Conservation (phyloP, 1,140 invertebrate species). For the Orchestia grillus region DNA sequence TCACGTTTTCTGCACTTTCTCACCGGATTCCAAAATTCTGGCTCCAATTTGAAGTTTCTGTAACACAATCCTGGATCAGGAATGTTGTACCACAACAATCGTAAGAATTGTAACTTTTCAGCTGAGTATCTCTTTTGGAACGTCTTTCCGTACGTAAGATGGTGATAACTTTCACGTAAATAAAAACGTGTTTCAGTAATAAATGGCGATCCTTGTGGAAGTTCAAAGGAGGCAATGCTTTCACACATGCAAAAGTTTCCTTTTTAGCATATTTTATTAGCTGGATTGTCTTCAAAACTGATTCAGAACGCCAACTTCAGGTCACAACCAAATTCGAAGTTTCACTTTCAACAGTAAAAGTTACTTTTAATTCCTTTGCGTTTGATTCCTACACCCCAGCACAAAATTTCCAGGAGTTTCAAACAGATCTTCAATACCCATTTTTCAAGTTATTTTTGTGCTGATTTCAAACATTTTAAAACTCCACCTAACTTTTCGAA, state of each 20-base stretch:
- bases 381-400: no score
- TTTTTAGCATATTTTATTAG: neutral
- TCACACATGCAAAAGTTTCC: neutral
- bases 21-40: neutral
- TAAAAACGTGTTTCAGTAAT: neutral
- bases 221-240: neutral
- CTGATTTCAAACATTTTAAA: no score
- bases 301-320: neutral
- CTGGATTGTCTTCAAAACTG: neutral
- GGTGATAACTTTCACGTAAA: neutral
- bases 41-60: neutral
- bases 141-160: neutral
- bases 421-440: no score
- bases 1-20: neutral
- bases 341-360: neutral
- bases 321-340: neutral
- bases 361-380: no score
- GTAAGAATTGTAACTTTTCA: neutral
- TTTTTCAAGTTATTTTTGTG: no score
- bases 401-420: no score
- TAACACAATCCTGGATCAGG: no score
- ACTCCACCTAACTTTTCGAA: no score
- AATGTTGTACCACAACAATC: neutral
- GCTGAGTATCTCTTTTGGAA: neutral
- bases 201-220: neutral